Base-by-base conservation (phyloP, 2,888 invertebrate genomes). In the Eurois occulta region DNA sequence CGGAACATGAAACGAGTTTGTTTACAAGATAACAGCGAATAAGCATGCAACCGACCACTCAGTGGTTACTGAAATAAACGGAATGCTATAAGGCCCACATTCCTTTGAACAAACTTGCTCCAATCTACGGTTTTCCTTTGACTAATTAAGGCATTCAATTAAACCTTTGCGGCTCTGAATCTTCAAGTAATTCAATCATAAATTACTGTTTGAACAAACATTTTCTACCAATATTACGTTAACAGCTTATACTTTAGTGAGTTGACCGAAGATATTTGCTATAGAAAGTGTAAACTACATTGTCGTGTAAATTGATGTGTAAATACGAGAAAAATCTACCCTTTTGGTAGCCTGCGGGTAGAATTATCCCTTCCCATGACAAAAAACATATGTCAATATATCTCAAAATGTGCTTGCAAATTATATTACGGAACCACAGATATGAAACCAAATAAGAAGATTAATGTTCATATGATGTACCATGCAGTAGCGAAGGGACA, bases 71-170 rank as follows among this genome's bases (percentile, higher is more conserved):
- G 21, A 28, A 79, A 76, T 75, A 72, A 84, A 75, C 73, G 62
- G 76, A 80, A 78, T 72, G 77, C 78, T 72, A 83, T 79, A 81
- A 85, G 13, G 16, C 16, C 60, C 41, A 77, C 43, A 80, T 80
- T 81, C 81, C 78, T 80, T 81, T 85, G 88, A 86, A 83, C 77
- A 86, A 90, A 87, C 75, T 84, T 76, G 11, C 52, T 70, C 48
- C 77, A 82, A 81, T 86, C 86, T 87, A 89, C 78, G 80, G 86
- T 85, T 86, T 87, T 75, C 90, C 92, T 93, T 93, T 93, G 93
- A 93, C 83, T 90, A 93, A 93, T 93, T 93, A 91, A 88, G 81
- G 73, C 76, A 48, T 81, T 78, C 78, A 90, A 87, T 86, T 81
- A 85, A 86, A 86, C 81, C 80, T 78, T 84, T 78, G 84, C 75